Percentiles rank a stretch among this genome's conserved stretches.
Evolutionary conservation across 2,113 vertebrate species (phyloP).

Genomic region (Oncorhynchus mykiss): DNA sequence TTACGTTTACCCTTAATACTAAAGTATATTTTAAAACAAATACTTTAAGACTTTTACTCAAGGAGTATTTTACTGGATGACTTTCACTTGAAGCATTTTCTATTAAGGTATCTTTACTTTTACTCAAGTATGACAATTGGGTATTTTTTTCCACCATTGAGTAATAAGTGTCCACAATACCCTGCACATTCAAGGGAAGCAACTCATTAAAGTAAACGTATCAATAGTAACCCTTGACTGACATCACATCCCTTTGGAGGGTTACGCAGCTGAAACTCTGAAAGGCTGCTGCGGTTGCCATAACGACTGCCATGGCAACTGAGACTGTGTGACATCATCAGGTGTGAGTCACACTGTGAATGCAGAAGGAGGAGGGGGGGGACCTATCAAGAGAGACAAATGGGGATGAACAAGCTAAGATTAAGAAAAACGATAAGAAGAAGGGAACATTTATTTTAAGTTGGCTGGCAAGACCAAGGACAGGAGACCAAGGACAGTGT

Average conservation of each 20-base stretch:
- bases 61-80: no score
- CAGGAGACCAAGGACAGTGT: no score
- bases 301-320: slow-evolving; percentile 68
- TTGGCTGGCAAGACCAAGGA: not conserved
- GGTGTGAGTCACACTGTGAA: slow-evolving; percentile 61
- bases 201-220: slow-evolving; percentile 27
- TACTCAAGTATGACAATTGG: no score
- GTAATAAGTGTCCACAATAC: no score
- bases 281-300: slow-evolving; percentile 50
- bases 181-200: not conserved
- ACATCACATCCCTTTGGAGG: slow-evolving; percentile 10
- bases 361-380: not conserved
- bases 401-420: not conserved
- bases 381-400: no score
- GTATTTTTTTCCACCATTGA: no score
- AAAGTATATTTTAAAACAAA: no score
- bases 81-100: no score
- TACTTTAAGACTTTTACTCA: no score
- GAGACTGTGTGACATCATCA: slow-evolving; percentile 62
- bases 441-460: not conserved
- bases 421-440: not conserved
- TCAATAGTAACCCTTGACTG: slow-evolving; percentile 45
- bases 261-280: slow-evolving; percentile 32
- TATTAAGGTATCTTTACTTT: no score
- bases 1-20: no score